Conservation (phyloP, 1,140 invertebrate species). For the Idris sp. region DNA sequence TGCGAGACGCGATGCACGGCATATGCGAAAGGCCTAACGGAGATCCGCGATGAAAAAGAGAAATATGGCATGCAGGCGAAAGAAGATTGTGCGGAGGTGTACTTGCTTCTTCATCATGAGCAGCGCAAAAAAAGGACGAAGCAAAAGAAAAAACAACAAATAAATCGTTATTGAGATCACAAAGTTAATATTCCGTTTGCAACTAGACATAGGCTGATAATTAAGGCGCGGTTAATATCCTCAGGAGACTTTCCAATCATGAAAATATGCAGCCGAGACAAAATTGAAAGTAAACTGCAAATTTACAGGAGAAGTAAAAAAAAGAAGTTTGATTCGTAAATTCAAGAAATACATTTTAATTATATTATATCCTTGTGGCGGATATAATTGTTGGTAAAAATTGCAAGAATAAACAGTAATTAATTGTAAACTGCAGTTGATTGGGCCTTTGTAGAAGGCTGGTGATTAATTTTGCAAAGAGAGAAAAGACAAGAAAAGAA, state of each 20-base stretch:
- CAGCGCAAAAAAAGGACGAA: no score
- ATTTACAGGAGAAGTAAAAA: no score
- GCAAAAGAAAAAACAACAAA: no score
- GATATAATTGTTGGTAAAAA: no score
- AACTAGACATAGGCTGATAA: constrained; percentile 17
- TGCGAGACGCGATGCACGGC: constrained; percentile 9
- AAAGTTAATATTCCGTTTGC: constrained; percentile 15
- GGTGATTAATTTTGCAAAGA: no score
- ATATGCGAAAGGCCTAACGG: constrained; percentile 1
- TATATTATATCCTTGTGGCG: no score
- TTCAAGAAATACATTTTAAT: no score
- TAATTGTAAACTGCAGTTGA: constrained; percentile 9
- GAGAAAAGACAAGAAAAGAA: no score
- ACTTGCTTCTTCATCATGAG: constrained; percentile 4
- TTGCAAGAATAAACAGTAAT: no score
- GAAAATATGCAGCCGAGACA: constrained; percentile 4
- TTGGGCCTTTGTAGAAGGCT: neutral
- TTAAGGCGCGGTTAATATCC: constrained; percentile 42
- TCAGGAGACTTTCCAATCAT: constrained; percentile 25
- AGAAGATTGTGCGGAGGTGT: constrained; percentile 18
- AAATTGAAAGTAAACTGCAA: constrained; percentile 1
- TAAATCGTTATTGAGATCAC: constrained; percentile 36
- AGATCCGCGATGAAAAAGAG: constrained; percentile 15
- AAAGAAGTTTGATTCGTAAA: no score
- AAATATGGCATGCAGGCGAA: constrained; percentile 14